A percentile compares a stretch with the other conserved stretches of the same genome.
Conservation (phyloP, 2,797 vertebrate genomes). For the Buphagus erythrorhynchus region DNA sequence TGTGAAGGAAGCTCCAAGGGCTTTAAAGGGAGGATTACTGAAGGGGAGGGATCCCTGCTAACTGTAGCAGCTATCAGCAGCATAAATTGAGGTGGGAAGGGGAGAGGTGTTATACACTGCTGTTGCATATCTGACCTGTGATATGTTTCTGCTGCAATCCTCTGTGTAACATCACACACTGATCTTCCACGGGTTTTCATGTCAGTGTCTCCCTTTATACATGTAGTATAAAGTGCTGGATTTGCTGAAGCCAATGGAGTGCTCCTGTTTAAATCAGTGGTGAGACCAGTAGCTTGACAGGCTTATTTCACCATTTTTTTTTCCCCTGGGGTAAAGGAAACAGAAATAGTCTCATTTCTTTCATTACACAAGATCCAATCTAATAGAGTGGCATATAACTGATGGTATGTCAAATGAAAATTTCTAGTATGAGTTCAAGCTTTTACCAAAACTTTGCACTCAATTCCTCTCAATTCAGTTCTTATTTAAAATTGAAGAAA, state of each 20-base stretch:
- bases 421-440: background rate
- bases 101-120: background rate
- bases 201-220: background rate
- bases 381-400: background rate
- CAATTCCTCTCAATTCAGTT: background rate
- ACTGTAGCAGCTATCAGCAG: background rate
- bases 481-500: background rate
- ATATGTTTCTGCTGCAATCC: background rate
- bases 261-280: background rate
- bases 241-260: background rate
- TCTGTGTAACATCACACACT: background rate
- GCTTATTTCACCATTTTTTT: background rate
- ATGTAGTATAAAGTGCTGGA: background rate
- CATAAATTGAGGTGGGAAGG: background rate
- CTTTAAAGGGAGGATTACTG: background rate
- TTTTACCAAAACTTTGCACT: background rate
- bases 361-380: background rate
- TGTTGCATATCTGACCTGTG: rapidly evolving
- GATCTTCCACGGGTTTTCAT: background rate
- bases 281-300: background rate
- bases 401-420: background rate
- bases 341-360: background rate
- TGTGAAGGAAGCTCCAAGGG: background rate
- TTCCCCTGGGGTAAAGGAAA: background rate
- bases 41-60: background rate